phyloP scores from a whole-genome alignment of 2,113 vertebrate genomes.

The Crotophaga sulcirostris region DNA sequence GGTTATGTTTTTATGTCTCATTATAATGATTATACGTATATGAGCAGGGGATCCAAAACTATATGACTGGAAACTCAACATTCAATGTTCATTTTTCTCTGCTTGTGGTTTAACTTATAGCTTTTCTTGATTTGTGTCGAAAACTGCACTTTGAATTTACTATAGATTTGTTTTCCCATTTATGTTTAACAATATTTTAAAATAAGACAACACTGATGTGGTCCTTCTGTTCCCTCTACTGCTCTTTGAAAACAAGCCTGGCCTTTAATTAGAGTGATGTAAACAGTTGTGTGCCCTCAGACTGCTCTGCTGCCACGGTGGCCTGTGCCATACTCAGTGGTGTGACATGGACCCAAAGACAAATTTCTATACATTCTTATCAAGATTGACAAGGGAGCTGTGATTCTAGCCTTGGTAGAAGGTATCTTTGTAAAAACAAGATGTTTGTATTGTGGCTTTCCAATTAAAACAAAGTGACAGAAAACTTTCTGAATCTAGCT shows the following conservation, averaged over 20 bases:
- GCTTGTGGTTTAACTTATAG: not conserved
- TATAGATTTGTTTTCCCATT: not conserved
- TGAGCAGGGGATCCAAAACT: not conserved
- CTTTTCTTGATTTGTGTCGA: not conserved
- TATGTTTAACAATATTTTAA: not conserved
- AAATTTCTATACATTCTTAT: not conserved
- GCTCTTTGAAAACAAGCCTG: slow-evolving; percentile 15
- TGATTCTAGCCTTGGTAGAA: not conserved
- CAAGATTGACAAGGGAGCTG: slow-evolving; percentile 1
- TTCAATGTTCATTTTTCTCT: not conserved
- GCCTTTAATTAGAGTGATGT: not conserved
- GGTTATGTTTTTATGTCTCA: rapidly evolving
- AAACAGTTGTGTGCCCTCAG: not conserved
- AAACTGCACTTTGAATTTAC: not conserved
- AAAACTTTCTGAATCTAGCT: not conserved
- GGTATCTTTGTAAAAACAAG: slow-evolving; percentile 1
- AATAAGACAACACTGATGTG: not conserved
- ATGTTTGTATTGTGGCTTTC: not conserved
- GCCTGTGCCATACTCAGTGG: not conserved
- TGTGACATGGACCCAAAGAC: not conserved
- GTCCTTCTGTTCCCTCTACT: not conserved
- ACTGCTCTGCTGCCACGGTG: not conserved
- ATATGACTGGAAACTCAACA: not conserved
- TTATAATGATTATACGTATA: not conserved
- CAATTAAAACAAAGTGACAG: slow-evolving; percentile 19